These are phyloP conservation scores for Gymnoscelis rufifasciata DNA, from an alignment of 2,888 invertebrate species.

Conservation along the genomic window DNA sequence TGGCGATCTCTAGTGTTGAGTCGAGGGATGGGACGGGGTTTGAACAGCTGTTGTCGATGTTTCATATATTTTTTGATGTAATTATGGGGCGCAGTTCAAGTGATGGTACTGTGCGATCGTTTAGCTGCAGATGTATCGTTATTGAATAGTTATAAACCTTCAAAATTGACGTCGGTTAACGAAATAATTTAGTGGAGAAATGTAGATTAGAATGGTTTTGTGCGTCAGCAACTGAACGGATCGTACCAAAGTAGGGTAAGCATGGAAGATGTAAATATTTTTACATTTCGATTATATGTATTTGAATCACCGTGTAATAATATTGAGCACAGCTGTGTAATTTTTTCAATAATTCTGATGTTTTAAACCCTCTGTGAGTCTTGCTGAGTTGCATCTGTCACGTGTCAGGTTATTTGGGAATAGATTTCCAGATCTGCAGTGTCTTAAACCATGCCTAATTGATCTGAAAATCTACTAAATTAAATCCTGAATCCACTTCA, in stretches of 20 bases:
- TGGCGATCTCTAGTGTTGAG: constrained; percentile 15
- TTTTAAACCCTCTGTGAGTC: constrained; percentile 27
- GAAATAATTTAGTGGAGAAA: not conserved
- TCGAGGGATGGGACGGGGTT: constrained; percentile 8
- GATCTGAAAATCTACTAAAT: too few species aligned
- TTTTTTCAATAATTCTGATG: constrained; percentile 59
- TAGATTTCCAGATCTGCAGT: too few species aligned
- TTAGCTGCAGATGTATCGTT: constrained; percentile 10
- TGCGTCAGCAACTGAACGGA: constrained; percentile 10
- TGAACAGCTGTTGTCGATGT: constrained; percentile 25
- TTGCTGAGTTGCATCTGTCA: too few species aligned
- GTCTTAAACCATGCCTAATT: too few species aligned
- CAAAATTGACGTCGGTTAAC: not conserved
- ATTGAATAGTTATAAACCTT: not conserved
- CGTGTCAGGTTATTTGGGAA: too few species aligned
- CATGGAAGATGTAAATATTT: constrained; percentile 62
- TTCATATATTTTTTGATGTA: constrained; percentile 28
- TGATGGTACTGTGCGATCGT: constrained; percentile 11
- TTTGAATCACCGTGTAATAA: constrained; percentile 63
- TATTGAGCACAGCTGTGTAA: constrained; percentile 53
- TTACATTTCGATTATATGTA: constrained; percentile 66
- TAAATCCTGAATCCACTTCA: too few species aligned
- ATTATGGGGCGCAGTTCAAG: constrained; percentile 22
- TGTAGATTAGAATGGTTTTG: not conserved
- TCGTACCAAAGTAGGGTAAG: constrained; percentile 5